These are phyloP conservation scores for Heteropelma amictum DNA, from an alignment of 2,888 invertebrate species.

Conservation along the genomic window DNA sequence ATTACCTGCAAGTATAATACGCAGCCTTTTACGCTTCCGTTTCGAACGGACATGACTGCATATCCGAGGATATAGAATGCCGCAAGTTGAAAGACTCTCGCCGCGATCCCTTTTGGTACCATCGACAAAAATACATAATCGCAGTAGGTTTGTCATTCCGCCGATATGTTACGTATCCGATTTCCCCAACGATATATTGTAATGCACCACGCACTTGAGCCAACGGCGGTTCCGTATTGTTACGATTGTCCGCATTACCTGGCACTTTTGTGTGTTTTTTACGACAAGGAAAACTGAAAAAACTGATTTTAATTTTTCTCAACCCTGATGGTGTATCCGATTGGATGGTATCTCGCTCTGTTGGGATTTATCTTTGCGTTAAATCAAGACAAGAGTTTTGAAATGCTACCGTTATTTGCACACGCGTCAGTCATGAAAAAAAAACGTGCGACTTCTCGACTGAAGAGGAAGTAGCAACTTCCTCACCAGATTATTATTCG, in stretches of 20 bases:
- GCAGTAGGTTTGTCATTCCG: too few relatives aligned
- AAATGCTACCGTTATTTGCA: conserved; percentile 30
- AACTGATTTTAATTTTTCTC: neutral
- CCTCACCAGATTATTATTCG: conserved; percentile 47
- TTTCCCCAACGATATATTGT: too few relatives aligned
- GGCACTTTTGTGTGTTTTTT: neutral
- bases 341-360: too few relatives aligned
- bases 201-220: too few relatives aligned
- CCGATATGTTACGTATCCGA: too few relatives aligned
- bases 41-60: conserved; percentile 4
- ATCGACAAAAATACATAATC: too few relatives aligned
- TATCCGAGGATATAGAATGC: neutral
- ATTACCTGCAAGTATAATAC: neutral
- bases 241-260: too few relatives aligned
- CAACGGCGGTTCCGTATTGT: too few relatives aligned
- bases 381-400: conserved; percentile 42
- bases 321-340: too few relatives aligned
- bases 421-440: neutral
- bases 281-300: neutral
- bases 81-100: neutral
- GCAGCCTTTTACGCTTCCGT: neutral
- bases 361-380: conserved; percentile 37
- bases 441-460: neutral
- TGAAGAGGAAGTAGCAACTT: conserved; percentile 45
- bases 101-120: too few relatives aligned